Evolutionary conservation across 2,888 invertebrate genomes (phyloP).

Genomic region (Cabera pusaria): DNA sequence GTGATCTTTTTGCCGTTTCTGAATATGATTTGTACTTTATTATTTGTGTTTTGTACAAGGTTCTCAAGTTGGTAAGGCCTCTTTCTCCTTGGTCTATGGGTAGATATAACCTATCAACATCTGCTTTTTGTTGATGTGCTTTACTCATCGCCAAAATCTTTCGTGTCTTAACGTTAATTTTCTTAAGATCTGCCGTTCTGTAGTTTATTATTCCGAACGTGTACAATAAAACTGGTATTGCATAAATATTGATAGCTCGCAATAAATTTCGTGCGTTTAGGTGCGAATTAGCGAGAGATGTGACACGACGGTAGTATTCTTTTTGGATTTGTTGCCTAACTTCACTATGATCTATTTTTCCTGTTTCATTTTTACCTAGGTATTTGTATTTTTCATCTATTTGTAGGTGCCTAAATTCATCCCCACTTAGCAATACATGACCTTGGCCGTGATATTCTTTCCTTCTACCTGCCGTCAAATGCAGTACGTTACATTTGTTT

Average conservation of each 20-base stretch:
- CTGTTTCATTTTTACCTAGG: conserved; percentile 19
- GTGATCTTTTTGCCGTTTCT: background rate
- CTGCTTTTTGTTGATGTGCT: conserved; percentile 26
- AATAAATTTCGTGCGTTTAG: background rate
- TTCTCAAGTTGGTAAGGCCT: background rate
- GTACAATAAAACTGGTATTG: conserved; percentile 1
- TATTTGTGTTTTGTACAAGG: conserved; percentile 1
- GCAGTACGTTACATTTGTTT: no score
- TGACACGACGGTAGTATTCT: conserved; percentile 4
- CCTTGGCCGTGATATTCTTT: no score
- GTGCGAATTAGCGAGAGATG: background rate
- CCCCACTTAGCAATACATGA: no score
- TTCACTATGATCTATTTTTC: conserved; percentile 21
- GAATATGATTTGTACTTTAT: background rate
- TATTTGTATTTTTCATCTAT: no score
- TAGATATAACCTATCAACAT: conserved; percentile 24
- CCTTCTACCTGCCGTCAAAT: no score
- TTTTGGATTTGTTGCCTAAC: conserved; percentile 18
- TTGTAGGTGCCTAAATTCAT: no score
- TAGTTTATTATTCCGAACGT: conserved; percentile 6
- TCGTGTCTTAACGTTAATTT: conserved; percentile 17
- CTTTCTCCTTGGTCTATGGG: background rate
- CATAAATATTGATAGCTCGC: conserved; percentile 5
- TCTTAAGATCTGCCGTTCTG: conserved; percentile 14
- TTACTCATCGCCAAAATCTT: conserved; percentile 24